Evolutionary conservation across 1,140 invertebrate genomes (phyloP), one percentile per base, ranked within the genome.

Genomic region (Himalopsyche phryganea): DNA sequence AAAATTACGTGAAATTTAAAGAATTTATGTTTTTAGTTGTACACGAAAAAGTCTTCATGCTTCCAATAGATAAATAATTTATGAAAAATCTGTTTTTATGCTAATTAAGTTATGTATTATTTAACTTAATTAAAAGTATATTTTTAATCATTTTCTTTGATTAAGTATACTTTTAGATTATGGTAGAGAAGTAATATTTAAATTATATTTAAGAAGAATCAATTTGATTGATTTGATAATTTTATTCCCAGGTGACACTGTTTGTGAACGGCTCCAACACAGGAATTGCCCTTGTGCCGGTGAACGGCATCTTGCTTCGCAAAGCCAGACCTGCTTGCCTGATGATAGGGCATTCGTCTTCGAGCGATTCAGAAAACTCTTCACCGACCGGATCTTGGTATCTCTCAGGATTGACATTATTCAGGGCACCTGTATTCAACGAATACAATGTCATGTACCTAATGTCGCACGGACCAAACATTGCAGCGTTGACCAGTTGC

Each of bases 251-350:
- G 79, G 74, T 81, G 0, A 75, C 74, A 7, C 36, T 80, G 11
- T 75, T 75, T 56, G 60, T 81, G 6, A 72, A 83, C 60, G 79
- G 80, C 6, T 71, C 69, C 5, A 69, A 76, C 36, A 67, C 63
- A 23, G 70, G 74, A 23, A 69, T 67, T 1, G 54, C 73, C n/a
- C 65, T 67, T 1, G 60, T 79, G 15, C 72, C 75, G 2, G 66
- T 81, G 23, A 75, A 73, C 66, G 78, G 80, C 33, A 72, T 80
- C 51, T 65, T 81, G 15, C 71, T 81, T 4, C 71, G 78, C 50
- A 81, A 80, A 60, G 67, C 70, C 52, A 67, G 69, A 4, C 72
- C 79, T 3, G 72, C 72, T 11, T 72, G 65, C 61, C 66, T 81
- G 23, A 60, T 80, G n/a, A 6, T 81, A 19, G 81, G 81, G 0